phyloP scores from a whole-genome alignment of 1,140 invertebrate genomes.

The Dendroctonus valens region DNA sequence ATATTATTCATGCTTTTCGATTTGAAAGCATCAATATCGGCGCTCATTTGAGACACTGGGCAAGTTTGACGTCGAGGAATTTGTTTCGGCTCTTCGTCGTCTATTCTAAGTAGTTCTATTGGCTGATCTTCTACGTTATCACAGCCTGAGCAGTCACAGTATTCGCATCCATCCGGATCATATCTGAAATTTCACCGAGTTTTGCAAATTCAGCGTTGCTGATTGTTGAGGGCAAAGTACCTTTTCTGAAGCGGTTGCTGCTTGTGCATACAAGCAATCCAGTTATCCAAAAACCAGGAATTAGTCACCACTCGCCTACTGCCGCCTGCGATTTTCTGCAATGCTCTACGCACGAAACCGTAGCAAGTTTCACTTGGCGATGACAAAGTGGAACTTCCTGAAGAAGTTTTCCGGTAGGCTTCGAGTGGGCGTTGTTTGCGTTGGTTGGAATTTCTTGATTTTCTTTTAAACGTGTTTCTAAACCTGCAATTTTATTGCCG shows the following conservation, averaged over 20 bases:
- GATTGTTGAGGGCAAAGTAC: background rate
- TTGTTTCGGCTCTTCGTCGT: constrained; percentile 63
- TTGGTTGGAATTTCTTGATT: constrained; percentile 46
- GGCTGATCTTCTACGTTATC: constrained; percentile 75
- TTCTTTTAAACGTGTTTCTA: constrained; percentile 27
- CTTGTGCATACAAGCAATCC: constrained; percentile 62
- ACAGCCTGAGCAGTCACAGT: constrained; percentile 60
- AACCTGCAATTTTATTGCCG: constrained; percentile 24
- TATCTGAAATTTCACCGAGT: constrained; percentile 41
- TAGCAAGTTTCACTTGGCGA: constrained; percentile 93
- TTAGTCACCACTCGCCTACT: constrained; percentile 58
- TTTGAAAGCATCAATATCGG: constrained; percentile 59
- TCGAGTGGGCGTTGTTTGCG: constrained; percentile 60
- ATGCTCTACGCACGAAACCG: constrained; percentile 84
- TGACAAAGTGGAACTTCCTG: constrained; percentile 80
- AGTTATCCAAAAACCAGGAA: constrained; percentile 78
- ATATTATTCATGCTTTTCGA: constrained; percentile 81
- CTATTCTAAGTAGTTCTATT: constrained; percentile 83
- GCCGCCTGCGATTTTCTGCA: constrained; percentile 81
- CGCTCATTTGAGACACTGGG: constrained; percentile 53
- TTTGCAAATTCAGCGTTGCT: background rate
- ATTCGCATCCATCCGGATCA: constrained; percentile 57
- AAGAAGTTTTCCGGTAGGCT: constrained; percentile 60
- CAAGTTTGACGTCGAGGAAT: constrained; percentile 55
- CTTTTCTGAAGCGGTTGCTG: constrained; percentile 50